These are phyloP conservation scores for Strix aluco DNA, from an alignment of 2,113 vertebrate genomes.

Conservation along the genomic window DNA sequence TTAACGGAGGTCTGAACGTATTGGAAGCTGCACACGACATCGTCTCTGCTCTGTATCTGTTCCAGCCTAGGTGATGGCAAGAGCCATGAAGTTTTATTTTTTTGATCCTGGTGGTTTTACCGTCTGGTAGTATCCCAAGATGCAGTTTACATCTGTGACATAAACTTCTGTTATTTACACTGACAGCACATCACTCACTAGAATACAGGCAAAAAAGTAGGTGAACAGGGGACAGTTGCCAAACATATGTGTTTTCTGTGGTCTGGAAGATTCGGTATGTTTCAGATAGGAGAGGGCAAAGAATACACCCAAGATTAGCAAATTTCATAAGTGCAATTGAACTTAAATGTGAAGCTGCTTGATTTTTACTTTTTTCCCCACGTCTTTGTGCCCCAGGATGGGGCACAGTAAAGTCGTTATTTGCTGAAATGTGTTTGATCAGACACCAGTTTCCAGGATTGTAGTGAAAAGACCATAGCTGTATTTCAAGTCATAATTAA, in stretches of 20 bases:
- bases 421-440: background rate
- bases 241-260: rapidly evolving
- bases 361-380: rapidly evolving
- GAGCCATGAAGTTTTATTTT: too few relatives aligned
- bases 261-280: background rate
- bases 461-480: background rate
- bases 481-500: background rate
- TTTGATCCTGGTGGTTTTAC: background rate
- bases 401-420: background rate
- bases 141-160: background rate
- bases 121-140: too few relatives aligned
- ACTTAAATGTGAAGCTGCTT: background rate
- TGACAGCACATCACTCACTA: rapidly evolving
- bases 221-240: background rate
- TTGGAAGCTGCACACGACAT: rapidly evolving
- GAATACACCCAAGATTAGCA: background rate
- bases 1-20: rapidly evolving
- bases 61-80: background rate
- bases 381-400: background rate
- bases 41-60: rapidly evolving
- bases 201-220: rapidly evolving
- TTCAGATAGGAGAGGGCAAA: background rate
- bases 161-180: rapidly evolving
- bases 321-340: rapidly evolving
- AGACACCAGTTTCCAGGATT: background rate